Conservation (phyloP, 2,797 vertebrate species). For the Carapus acus region DNA sequence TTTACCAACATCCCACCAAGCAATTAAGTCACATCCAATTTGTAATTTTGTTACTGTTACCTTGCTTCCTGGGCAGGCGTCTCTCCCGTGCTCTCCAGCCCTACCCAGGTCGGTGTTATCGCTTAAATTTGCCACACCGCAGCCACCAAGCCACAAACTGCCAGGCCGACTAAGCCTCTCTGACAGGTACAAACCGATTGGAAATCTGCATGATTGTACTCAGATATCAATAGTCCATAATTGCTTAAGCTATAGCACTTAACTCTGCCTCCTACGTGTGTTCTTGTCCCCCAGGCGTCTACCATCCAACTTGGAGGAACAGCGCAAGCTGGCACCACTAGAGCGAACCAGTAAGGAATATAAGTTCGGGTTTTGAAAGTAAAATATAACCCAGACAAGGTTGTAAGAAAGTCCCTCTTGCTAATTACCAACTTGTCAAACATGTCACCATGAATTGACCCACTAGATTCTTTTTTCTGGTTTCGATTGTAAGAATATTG, state of each 20-base stretch:
- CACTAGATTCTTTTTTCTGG: too few species aligned
- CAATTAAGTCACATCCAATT: too few species aligned
- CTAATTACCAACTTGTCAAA: too few species aligned
- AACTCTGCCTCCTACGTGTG: not conserved
- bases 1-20: too few species aligned
- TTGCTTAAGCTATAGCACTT: too few species aligned
- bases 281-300: not conserved
- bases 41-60: not conserved
- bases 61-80: constrained; percentile 33
- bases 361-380: not conserved
- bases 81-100: constrained; percentile 16
- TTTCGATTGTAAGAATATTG: too few species aligned
- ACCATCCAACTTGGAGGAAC: constrained; percentile 8
- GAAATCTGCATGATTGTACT: too few species aligned
- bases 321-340: constrained; percentile 16
- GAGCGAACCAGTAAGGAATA: constrained; percentile 43
- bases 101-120: constrained; percentile 8
- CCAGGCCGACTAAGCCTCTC: too few species aligned
- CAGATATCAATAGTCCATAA: too few species aligned
- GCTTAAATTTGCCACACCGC: constrained; percentile 46
- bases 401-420: too few species aligned
- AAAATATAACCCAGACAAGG: too few species aligned
- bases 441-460: too few species aligned
- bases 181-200: constrained; percentile 23
- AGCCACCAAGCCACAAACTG: constrained; percentile 23